Evolutionary conservation across 2,113 vertebrate species (phyloP), one percentile per base, ranked within the genome.

Genomic region (Hydrolagus affinis): DNA sequence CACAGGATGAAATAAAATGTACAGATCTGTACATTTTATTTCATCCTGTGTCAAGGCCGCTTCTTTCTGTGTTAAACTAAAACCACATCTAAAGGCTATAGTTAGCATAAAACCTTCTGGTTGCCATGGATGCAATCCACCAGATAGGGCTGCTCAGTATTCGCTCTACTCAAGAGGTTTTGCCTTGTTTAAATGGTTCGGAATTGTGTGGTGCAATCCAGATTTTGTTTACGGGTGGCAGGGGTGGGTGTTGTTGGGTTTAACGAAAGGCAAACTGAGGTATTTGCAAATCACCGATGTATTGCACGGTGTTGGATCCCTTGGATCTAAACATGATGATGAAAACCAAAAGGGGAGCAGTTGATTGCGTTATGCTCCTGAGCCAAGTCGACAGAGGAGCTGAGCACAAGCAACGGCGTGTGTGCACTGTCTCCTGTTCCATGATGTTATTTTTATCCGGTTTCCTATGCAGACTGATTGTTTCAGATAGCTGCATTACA

Each of bases 361-460:
- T 0, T 85, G 85, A 68, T 68, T 23, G 69, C 21, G 11, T 86
- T 85, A 74, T 70, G 9, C 2, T 87, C 28, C 19, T 59, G 86
- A 12, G 11, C 32, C 28, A 64, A 71, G 62, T 60, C 85, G 86
- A 85, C 85, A 86, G 85, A 68, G 86, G 86, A 86, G 86, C 75
- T 86, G 19, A 32, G 8, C 78, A 85, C 86, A 87, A 87, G 60
- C 60, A 87, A 86, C 60, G 62, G 19, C 9, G 25, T 83, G 11
- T 30, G 8, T 2, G 9, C 74, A 83, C n/a, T 64, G 56, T 60
- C 70, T 2, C 32, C 85, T 85, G 23, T 70, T 59, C 73, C 71
- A 85, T 86, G 86, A 85, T 66, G 10, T 19, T 86, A 59, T 74
- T 85, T 64, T 85, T 86, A 86, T 91, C 87, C 86, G 7, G 73